Conservation (phyloP, 2,113 vertebrate genomes). For the Oncorhynchus clarkii region DNA sequence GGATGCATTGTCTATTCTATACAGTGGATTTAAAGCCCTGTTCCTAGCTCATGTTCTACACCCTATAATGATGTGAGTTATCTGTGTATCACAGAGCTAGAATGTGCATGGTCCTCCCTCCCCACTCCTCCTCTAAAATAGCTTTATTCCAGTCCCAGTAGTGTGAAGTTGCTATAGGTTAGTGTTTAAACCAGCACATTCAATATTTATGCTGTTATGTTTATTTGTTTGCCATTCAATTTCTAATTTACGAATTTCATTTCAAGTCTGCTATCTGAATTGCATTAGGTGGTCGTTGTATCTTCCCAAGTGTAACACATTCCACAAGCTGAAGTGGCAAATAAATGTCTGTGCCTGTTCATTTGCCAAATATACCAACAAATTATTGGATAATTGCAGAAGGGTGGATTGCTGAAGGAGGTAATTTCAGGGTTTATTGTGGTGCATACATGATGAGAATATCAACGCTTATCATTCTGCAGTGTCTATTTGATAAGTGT, state of each 20-base stretch:
- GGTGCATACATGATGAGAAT: too few species aligned
- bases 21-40: background rate
- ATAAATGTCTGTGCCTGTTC: slow-evolving; percentile 5
- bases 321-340: slow-evolving; percentile 13
- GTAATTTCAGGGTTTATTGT: background rate
- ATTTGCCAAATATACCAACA: background rate
- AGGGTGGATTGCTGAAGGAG: background rate
- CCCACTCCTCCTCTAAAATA: background rate
- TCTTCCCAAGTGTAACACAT: slow-evolving; percentile 23
- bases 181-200: slow-evolving; percentile 13
- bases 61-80: background rate
- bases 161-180: background rate
- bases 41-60: background rate
- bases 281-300: slow-evolving; percentile 25
- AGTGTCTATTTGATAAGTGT: background rate
- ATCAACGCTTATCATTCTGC: background rate
- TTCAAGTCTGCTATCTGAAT: slow-evolving; percentile 32
- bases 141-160: background rate
- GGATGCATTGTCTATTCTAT: background rate
- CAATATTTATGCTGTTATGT: slow-evolving; percentile 36
- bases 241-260: slow-evolving; percentile 34
- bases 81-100: background rate
- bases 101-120: background rate
- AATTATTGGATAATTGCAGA: background rate
- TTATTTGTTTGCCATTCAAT: slow-evolving; percentile 27